A percentile compares a stretch with the other conserved stretches of the same genome.
Evolutionary conservation across 2,888 invertebrate genomes (phyloP).

Genomic region (Nomada goodeniana): DNA sequence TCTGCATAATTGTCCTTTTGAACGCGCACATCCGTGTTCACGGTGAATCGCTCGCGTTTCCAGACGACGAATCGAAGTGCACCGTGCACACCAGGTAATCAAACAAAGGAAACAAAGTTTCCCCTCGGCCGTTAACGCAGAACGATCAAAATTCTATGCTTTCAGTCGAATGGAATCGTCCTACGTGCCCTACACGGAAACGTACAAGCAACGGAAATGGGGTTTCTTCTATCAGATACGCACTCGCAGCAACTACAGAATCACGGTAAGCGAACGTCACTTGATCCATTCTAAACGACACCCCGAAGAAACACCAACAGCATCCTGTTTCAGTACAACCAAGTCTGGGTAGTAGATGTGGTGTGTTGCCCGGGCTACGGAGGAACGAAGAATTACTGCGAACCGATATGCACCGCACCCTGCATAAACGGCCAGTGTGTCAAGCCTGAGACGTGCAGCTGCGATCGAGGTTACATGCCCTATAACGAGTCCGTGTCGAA

Average conservation of each 20-base stretch:
- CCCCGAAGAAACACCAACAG: background rate
- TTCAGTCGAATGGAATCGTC: conserved; percentile 28
- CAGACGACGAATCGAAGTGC: conserved; percentile 1
- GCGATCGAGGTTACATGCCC: conserved; percentile 85
- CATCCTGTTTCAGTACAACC: conserved; percentile 47
- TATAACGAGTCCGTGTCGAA: background rate
- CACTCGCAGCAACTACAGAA: conserved; percentile 62
- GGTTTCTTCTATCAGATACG: conserved; percentile 25
- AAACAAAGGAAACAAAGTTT: background rate
- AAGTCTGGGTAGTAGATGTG: conserved; percentile 10
- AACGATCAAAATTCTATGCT: background rate
- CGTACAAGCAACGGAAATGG: conserved; percentile 40
- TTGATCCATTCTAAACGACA: too few relatives aligned
- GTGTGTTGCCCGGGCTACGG: conserved; percentile 70
- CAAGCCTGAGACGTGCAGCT: conserved; percentile 87
- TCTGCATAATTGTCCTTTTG: background rate
- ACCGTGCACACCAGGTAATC: conserved; percentile 3
- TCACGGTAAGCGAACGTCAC: conserved; percentile 53
- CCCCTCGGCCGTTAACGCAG: too few relatives aligned
- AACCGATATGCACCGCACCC: conserved; percentile 16
- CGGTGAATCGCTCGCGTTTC: too few relatives aligned
- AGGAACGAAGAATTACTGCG: conserved; percentile 2
- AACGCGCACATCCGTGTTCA: background rate
- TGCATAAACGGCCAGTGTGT: conserved; percentile 42
- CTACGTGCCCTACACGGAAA: conserved; percentile 69